phyloP scores from a whole-genome alignment of 2,888 invertebrate species.

The Lottia scabra region DNA sequence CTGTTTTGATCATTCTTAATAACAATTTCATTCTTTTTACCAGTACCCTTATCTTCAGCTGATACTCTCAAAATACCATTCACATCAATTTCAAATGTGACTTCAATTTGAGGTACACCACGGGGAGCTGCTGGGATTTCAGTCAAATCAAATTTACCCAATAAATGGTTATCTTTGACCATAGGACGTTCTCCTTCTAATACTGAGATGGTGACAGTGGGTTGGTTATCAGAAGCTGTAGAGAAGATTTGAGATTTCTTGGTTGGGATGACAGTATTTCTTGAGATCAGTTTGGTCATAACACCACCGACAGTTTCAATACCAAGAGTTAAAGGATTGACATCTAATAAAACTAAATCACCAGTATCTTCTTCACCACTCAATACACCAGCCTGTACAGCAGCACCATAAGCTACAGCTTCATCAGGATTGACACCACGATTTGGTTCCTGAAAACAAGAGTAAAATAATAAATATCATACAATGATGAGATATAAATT shows the following conservation, averaged over 20 bases:
- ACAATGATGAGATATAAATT: background rate
- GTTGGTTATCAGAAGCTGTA: constrained; percentile 98
- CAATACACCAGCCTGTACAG: constrained; percentile 97
- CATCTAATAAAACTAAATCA: constrained; percentile 95
- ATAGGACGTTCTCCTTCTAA: constrained; percentile 99
- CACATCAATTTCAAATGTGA: constrained; percentile 73
- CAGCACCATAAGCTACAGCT: constrained; percentile 98
- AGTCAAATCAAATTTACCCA: constrained; percentile 98
- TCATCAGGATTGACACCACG: constrained; percentile 99
- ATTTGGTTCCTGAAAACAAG: constrained; percentile 83
- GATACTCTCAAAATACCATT: constrained; percentile 75
- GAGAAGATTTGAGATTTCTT: constrained; percentile 99
- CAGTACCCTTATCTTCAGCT: constrained; percentile 99
- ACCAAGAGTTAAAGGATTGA: constrained; percentile 98
- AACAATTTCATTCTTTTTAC: constrained; percentile 97
- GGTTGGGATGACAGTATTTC: constrained; percentile 99
- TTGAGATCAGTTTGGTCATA: constrained; percentile 97
- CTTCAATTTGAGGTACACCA: constrained; percentile 71
- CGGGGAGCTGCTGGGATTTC: constrained; percentile 86
- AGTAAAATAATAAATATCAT: background rate
- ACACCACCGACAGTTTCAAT: constrained; percentile 99
- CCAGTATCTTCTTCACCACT: constrained; percentile 96
- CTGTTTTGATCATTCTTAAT: constrained; percentile 99
- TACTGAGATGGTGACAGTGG: constrained; percentile 95
- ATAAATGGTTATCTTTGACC: constrained; percentile 99